Percentiles rank a stretch among this genome's conserved stretches.
Conservation (phyloP, 2,113 vertebrate genomes). For the Helogale parvula region DNA sequence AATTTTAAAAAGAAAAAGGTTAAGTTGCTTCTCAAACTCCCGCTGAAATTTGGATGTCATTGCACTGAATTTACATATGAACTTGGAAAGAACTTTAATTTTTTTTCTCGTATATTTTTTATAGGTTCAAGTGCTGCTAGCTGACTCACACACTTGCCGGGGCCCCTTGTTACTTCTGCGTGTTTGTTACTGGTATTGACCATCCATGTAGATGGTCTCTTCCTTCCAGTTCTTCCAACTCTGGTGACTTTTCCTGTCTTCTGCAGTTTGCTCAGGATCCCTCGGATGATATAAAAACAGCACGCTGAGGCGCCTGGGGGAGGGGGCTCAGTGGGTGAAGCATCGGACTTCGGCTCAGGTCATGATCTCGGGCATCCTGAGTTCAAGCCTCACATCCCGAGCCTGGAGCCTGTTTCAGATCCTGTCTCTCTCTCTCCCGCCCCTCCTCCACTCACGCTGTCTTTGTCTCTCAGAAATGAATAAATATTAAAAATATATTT, state of each 20-base stretch:
- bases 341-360: too few relatives aligned
- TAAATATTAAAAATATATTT: too few relatives aligned
- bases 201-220: background rate
- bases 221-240: background rate
- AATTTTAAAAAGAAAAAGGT: background rate
- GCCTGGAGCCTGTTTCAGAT: too few relatives aligned
- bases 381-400: too few relatives aligned
- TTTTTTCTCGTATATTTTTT: background rate
- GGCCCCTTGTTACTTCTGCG: background rate
- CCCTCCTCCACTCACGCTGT: too few relatives aligned
- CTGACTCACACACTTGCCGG: background rate
- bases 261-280: background rate
- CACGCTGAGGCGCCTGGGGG: background rate
- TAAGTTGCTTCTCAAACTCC: background rate
- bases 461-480: too few relatives aligned
- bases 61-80: background rate
- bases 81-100: background rate
- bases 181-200: background rate
- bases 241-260: background rate
- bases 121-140: background rate
- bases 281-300: background rate
- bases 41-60: background rate
- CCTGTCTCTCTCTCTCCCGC: too few relatives aligned
- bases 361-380: too few relatives aligned
- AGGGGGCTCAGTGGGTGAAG: too few relatives aligned